phyloP scores from a whole-genome alignment of 2,113 vertebrate genomes.

The Morphnarchus princeps region DNA sequence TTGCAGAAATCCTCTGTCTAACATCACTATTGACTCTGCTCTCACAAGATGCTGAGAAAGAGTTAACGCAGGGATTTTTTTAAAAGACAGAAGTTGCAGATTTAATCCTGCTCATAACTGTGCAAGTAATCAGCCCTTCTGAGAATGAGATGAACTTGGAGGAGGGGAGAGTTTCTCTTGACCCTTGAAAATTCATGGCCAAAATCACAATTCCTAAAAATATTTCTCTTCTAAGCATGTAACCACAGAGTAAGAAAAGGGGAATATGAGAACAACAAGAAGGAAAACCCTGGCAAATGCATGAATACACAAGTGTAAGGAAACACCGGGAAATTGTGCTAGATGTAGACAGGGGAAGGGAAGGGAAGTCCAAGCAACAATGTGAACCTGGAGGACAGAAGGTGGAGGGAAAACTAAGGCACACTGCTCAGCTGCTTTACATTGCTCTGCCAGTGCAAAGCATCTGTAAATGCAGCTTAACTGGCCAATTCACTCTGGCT shows the following conservation, averaged over 20 bases:
- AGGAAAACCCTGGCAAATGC: neutral
- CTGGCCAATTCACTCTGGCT: neutral
- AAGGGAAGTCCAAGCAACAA: neutral
- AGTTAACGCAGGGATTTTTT: neutral
- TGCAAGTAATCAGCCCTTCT: neutral
- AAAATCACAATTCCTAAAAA: neutral
- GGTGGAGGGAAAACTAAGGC: neutral
- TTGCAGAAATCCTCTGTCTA: neutral
- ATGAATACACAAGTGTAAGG: neutral
- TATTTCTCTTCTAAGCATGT: neutral
- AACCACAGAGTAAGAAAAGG: neutral
- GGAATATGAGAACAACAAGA: neutral
- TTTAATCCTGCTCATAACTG: neutral
- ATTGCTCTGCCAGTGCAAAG: neutral
- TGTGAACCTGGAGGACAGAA: neutral
- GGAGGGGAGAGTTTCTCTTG: neutral
- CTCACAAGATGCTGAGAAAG: neutral
- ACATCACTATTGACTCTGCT: neutral
- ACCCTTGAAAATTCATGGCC: neutral
- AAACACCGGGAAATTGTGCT: fast-evolving
- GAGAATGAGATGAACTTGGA: neutral
- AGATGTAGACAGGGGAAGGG: neutral
- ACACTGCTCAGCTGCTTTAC: neutral
- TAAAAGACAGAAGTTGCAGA: neutral
- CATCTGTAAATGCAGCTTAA: neutral